Evolutionary conservation across 2,888 invertebrate species (phyloP).

Genomic region (Resseliella maxima): DNA sequence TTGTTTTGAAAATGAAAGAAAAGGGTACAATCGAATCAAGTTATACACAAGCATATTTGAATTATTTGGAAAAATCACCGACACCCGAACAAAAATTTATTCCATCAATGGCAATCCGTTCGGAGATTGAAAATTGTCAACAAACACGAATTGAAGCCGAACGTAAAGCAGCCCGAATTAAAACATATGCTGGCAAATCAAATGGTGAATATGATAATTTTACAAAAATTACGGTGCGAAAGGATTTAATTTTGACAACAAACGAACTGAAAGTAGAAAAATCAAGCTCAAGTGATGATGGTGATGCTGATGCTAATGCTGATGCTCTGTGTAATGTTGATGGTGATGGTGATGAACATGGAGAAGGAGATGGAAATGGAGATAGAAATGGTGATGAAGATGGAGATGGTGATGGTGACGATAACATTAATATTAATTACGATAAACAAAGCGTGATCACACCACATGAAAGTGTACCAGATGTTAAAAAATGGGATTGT

Average conservation of each 20-base stretch:
- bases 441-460: not conserved
- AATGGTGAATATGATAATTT: not conserved
- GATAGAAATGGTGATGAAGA: slow-evolving; percentile 64
- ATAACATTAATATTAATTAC: not conserved
- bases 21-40: not conserved
- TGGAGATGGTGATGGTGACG: slow-evolving; percentile 69
- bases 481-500: slow-evolving; percentile 84
- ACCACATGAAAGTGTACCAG: slow-evolving; percentile 71
- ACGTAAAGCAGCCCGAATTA: not conserved
- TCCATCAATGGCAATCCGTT: too few species aligned
- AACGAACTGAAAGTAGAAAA: not conserved
- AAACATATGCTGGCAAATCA: not conserved
- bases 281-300: too few species aligned
- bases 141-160: not conserved
- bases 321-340: too few species aligned
- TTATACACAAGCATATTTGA: not conserved
- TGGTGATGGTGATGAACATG: too few species aligned
- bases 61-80: not conserved
- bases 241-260: not conserved
- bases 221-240: not conserved
- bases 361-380: too few species aligned
- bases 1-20: not conserved
- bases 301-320: too few species aligned
- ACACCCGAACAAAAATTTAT: too few species aligned
- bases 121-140: not conserved